Evolutionary conservation across 2,888 invertebrate genomes (phyloP).

Genomic region (Dione juno): DNA sequence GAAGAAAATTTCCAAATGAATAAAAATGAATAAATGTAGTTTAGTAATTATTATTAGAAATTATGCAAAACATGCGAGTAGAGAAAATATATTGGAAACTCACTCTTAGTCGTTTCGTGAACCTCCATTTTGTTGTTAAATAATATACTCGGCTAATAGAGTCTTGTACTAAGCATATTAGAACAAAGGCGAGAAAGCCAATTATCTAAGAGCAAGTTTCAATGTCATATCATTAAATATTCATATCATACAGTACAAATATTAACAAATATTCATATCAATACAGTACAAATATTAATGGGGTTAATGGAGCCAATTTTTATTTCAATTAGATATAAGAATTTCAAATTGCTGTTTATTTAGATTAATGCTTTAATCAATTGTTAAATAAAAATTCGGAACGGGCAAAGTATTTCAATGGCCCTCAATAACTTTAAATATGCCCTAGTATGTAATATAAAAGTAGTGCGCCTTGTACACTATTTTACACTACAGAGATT

Average conservation of each 20-base stretch:
- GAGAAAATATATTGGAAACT: slow-evolving; percentile 23
- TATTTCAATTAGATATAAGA: too few species aligned
- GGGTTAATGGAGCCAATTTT: too few species aligned
- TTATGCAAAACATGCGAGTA: slow-evolving; percentile 45
- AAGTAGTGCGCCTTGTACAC: too few species aligned
- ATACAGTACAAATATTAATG: too few species aligned
- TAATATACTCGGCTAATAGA: background rate
- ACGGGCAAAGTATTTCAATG: background rate
- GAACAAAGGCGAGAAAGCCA: slow-evolving; percentile 2
- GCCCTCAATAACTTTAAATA: background rate
- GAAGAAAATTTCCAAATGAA: slow-evolving; percentile 78
- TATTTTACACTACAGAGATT: background rate
- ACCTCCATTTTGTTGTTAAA: slow-evolving; percentile 4
- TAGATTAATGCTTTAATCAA: too few species aligned
- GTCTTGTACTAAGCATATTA: slow-evolving; percentile 7
- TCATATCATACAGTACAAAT: too few species aligned
- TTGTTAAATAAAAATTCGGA: background rate
- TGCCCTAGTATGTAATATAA: too few species aligned
- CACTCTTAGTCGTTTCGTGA: slow-evolving; percentile 24
- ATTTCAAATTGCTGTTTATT: too few species aligned
- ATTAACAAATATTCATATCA: too few species aligned
- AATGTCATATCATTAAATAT: background rate
- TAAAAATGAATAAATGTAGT: slow-evolving; percentile 62
- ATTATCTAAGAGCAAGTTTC: slow-evolving; percentile 24
- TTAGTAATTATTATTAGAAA: slow-evolving; percentile 45